Evolutionary conservation across 1,140 invertebrate genomes (phyloP).

Genomic region (Zaprionus taronus): DNA sequence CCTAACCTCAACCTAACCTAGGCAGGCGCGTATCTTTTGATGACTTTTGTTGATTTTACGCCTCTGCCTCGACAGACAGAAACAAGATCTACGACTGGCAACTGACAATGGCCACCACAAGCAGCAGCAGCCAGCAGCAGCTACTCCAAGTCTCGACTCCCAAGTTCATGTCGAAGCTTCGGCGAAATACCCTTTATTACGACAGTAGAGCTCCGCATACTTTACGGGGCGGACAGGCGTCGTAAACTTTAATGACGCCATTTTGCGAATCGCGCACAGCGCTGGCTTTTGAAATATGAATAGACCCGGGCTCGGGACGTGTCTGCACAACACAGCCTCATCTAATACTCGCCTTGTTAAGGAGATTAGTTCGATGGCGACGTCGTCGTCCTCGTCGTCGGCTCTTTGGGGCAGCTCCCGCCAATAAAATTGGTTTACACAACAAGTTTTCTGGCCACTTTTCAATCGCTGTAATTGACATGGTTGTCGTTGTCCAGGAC

Average conservation of each 20-base stretch:
- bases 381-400: constrained; percentile 8
- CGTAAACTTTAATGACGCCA: constrained; percentile 80
- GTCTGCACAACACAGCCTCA: constrained; percentile 15
- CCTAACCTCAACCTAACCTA: constrained; percentile 6
- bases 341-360: constrained; percentile 76
- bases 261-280: constrained; percentile 69
- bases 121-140: constrained; percentile 14
- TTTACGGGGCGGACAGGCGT: constrained; percentile 65
- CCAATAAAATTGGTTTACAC: constrained; percentile 79
- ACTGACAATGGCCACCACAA: constrained; percentile 59
- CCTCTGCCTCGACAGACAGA: constrained; percentile 38
- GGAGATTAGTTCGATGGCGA: constrained; percentile 75
- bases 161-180: constrained; percentile 58
- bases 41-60: constrained; percentile 81
- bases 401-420: constrained; percentile 20
- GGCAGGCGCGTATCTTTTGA: constrained; percentile 68
- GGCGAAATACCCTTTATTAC: constrained; percentile 79
- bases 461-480: constrained; percentile 80
- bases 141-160: neutral
- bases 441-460: constrained; percentile 69
- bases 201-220: constrained; percentile 74
- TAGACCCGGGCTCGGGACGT: constrained; percentile 42
- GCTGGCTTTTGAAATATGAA: constrained; percentile 80
- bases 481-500: constrained; percentile 53
- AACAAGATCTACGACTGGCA: constrained; percentile 52